These are phyloP conservation scores for Tricholauxania praeusta DNA, from an alignment of 2,888 invertebrate species.

Conservation along the genomic window DNA sequence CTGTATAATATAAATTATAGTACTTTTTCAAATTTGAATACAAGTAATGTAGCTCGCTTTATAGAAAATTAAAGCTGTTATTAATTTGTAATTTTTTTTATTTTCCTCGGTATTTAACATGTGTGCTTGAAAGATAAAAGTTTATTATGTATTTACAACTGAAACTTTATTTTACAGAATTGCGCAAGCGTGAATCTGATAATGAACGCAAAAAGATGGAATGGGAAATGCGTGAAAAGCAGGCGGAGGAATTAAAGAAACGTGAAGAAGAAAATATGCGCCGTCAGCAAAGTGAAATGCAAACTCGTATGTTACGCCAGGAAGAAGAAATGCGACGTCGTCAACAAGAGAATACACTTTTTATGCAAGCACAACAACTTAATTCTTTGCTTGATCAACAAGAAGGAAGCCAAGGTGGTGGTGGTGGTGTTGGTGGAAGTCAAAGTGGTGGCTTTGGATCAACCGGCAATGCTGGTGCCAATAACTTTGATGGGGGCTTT, in stretches of 20 bases:
- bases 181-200: conserved; percentile 87
- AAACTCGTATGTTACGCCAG: conserved; percentile 81
- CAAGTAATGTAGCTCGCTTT: neutral
- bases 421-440: conserved; percentile 49
- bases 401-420: conserved; percentile 67
- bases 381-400: conserved; percentile 79
- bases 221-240: conserved; percentile 85
- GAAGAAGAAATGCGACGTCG: conserved; percentile 88
- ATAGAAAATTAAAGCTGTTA: too few relatives aligned
- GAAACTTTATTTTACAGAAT: conserved; percentile 68
- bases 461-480: conserved; percentile 50
- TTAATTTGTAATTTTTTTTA: neutral
- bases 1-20: too few relatives aligned
- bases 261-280: conserved; percentile 76
- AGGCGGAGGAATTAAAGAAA: conserved; percentile 83
- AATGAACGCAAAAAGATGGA: conserved; percentile 87
- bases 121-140: neutral
- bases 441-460: conserved; percentile 48
- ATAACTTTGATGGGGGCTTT: conserved; percentile 56
- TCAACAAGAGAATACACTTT: conserved; percentile 88
- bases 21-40: too few relatives aligned
- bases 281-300: conserved; percentile 83
- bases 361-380: conserved; percentile 81
- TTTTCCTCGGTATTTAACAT: neutral
- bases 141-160: neutral